Conservation (phyloP, 1,140 invertebrate genomes). For the Drosophila pallidifrons region DNA sequence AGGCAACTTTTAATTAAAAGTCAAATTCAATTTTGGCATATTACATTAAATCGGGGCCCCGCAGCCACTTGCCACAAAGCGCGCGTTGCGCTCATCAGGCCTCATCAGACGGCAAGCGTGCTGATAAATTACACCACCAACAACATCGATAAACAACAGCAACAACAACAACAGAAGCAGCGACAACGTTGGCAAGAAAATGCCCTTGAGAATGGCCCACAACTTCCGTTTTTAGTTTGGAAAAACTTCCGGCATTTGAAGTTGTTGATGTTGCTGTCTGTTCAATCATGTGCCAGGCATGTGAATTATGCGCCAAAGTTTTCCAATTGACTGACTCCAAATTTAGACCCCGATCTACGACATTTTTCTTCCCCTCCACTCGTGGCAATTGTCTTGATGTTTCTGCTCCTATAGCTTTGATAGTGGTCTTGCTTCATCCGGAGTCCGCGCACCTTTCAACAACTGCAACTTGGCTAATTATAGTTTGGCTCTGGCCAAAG, state of each 20-base stretch:
- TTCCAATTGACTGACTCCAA: conserved; percentile 62
- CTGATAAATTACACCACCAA: conserved; percentile 48
- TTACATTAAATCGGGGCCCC: conserved; percentile 57
- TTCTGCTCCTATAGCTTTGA: background rate
- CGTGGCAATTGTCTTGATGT: conserved; percentile 11
- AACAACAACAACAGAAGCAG: conserved; percentile 7
- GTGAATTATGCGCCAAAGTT: conserved; percentile 68
- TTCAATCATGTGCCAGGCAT: conserved; percentile 56
- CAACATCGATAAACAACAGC: conserved; percentile 1
- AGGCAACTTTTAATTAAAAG: conserved; percentile 76
- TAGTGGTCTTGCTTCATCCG: background rate
- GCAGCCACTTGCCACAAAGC: conserved; percentile 39
- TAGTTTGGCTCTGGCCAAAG: conserved; percentile 57
- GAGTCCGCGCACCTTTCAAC: conserved; percentile 57
- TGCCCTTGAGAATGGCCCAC: conserved; percentile 72
- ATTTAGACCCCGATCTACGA: conserved; percentile 52
- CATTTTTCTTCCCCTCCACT: background rate
- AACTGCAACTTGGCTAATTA: conserved; percentile 61
- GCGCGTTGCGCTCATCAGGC: conserved; percentile 9
- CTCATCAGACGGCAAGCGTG: conserved; percentile 14
- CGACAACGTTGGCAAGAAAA: conserved; percentile 11
- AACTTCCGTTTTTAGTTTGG: conserved; percentile 64
- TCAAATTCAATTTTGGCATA: conserved; percentile 80
- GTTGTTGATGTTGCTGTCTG: conserved; percentile 19
- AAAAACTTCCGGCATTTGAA: conserved; percentile 67